A percentile compares a stretch with the other conserved stretches of the same genome.
Conservation (phyloP, 2,113 vertebrate species). For the Urocynchramus pylzowi region DNA sequence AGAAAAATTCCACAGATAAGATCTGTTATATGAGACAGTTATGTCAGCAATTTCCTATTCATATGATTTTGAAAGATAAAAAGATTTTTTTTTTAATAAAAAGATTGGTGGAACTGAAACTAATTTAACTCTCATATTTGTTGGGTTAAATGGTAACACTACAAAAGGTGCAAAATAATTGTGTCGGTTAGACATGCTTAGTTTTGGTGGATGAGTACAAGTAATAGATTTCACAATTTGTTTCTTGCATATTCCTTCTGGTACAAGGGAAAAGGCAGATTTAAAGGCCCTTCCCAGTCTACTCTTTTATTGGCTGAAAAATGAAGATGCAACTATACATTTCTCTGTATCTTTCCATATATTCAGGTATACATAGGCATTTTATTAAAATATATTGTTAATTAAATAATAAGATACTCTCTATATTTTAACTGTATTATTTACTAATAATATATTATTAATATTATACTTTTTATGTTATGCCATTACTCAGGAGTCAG, state of each 20-base stretch:
- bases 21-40: neutral
- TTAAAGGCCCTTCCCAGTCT: neutral
- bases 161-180: neutral
- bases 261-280: neutral
- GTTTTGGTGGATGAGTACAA: neutral
- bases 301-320: neutral
- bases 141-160: neutral
- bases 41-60: neutral
- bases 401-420: neutral
- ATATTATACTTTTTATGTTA: neutral
- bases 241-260: neutral
- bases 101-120: neutral
- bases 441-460: neutral
- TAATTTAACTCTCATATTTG: neutral
- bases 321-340: neutral
- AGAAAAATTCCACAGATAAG: neutral
- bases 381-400: neutral
- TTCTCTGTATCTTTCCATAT: neutral
- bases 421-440: neutral
- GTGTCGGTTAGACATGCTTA: neutral
- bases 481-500: neutral
- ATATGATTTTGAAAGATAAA: neutral
- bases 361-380: accelerated
- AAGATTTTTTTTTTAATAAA: neutral
- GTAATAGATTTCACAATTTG: neutral